Percentiles rank a stretch among this genome's conserved stretches.
phyloP scores from a whole-genome alignment of 2,888 invertebrate genomes.

The Zaprionus bogoriensis region DNA sequence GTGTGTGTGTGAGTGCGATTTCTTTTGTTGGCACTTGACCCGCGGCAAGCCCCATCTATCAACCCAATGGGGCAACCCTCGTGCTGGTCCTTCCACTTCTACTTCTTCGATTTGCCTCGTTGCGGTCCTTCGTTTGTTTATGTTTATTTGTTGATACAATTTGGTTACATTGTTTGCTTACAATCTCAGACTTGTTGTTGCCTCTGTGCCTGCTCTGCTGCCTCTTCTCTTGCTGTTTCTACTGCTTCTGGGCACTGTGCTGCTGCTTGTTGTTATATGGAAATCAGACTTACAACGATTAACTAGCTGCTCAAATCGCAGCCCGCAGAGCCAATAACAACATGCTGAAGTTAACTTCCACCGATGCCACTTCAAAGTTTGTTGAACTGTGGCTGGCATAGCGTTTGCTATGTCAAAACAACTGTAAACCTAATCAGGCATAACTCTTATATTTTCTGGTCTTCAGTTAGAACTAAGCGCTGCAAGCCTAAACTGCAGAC shows the following conservation, averaged over 20 bases:
- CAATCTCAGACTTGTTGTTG: constrained; percentile 58
- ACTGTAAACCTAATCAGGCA: no score
- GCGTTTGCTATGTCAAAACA: no score
- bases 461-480: no score
- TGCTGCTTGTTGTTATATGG: constrained; percentile 31
- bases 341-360: constrained; percentile 24
- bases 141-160: constrained; percentile 77
- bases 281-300: constrained; percentile 71
- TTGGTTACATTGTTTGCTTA: constrained; percentile 76
- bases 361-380: constrained; percentile 3
- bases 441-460: no score
- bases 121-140: constrained; percentile 68
- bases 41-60: constrained; percentile 51
- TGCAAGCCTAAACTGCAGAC: no score
- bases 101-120: constrained; percentile 31
- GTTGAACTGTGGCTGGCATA: not conserved
- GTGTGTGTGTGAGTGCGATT: no score
- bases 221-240: constrained; percentile 17
- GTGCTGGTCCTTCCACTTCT: not conserved
- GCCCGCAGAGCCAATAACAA: constrained; percentile 49
- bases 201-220: constrained; percentile 14
- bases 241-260: constrained; percentile 3
- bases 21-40: constrained; percentile 72
- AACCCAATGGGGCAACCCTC: constrained; percentile 2
- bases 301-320: constrained; percentile 66